These are phyloP conservation scores for Amphipyra berbera DNA, from an alignment of 2,888 invertebrate species.

Conservation along the genomic window DNA sequence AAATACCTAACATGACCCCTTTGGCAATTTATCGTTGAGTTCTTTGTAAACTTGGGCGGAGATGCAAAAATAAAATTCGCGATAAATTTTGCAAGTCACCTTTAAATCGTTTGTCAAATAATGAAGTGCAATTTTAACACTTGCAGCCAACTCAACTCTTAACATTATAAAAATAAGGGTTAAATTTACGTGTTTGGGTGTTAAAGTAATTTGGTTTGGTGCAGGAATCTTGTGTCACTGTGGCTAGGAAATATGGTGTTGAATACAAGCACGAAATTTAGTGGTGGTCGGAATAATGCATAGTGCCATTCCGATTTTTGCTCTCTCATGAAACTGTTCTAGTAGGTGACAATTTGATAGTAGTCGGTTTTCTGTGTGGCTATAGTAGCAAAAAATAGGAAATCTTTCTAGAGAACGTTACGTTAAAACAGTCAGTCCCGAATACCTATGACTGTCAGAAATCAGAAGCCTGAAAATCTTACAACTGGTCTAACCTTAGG, in stretches of 20 bases:
- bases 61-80: constrained; percentile 80
- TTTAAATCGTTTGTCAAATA: constrained; percentile 84
- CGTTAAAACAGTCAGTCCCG: too few species aligned
- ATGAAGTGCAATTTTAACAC: constrained; percentile 65
- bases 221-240: constrained; percentile 72
- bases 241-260: constrained; percentile 76
- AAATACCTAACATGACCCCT: constrained; percentile 72
- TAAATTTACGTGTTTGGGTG: constrained; percentile 41
- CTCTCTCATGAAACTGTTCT: constrained; percentile 58
- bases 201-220: constrained; percentile 43
- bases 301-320: constrained; percentile 60
- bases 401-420: too few species aligned
- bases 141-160: constrained; percentile 44
- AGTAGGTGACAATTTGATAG: constrained; percentile 54
- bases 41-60: constrained; percentile 78
- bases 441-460: too few species aligned
- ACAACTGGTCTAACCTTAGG: too few species aligned
- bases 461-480: too few species aligned
- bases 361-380: background rate
- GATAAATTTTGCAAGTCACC: constrained; percentile 83
- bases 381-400: too few species aligned
- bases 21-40: constrained; percentile 77
- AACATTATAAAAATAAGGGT: constrained; percentile 43
- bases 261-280: constrained; percentile 76
- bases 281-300: constrained; percentile 71